Evolutionary conservation across 1,140 invertebrate species (phyloP).

Genomic region (Ceratoteleas bidentatus): DNA sequence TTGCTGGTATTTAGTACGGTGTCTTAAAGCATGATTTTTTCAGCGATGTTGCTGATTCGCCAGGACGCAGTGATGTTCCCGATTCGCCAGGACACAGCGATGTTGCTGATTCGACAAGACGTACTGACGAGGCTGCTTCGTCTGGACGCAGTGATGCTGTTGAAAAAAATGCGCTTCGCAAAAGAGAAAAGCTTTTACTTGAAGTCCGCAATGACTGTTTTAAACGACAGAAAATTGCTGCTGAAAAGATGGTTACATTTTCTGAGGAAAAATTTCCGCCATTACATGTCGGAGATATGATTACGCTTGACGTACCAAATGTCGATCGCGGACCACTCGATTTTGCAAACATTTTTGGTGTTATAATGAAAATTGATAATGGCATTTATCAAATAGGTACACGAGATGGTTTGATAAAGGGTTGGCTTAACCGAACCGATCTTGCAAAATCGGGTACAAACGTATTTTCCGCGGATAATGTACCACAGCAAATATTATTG

Average conservation of each 20-base stretch:
- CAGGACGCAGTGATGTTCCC: too few species aligned
- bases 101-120: too few species aligned
- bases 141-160: too few species aligned
- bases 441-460: conserved; percentile 1
- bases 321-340: conserved; percentile 3
- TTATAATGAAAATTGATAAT: conserved; percentile 3
- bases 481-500: neutral
- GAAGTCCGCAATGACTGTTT: conserved; percentile 1
- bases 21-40: neutral
- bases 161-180: neutral
- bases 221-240: conserved; percentile 1
- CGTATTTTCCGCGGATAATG: neutral
- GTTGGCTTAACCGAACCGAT: neutral
- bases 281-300: neutral
- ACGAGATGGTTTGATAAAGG: neutral
- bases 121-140: too few species aligned
- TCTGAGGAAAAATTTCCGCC: neutral
- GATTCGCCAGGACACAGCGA: too few species aligned
- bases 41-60: too few species aligned
- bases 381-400: conserved; percentile 2
- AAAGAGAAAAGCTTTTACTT: neutral
- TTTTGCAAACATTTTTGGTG: conserved; percentile 9
- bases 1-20: too few species aligned
- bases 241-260: neutral
- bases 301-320: neutral